Evolutionary conservation across 2,113 vertebrate genomes (phyloP).

Genomic region (Charina bottae): DNA sequence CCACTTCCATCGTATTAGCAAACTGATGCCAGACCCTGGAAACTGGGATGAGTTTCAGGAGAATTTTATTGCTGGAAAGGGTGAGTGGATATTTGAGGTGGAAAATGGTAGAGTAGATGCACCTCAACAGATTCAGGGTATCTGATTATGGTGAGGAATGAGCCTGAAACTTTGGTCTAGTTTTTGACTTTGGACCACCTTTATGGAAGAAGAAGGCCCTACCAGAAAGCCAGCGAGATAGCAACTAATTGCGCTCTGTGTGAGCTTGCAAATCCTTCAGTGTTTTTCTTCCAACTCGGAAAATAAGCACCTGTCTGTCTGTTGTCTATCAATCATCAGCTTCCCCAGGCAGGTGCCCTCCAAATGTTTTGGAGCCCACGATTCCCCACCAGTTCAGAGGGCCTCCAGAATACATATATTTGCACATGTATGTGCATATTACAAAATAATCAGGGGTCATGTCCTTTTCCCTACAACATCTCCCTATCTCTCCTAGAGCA

Average conservation of each 20-base stretch:
- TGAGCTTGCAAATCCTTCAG: not conserved
- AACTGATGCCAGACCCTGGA: constrained; percentile 63
- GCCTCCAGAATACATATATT: not conserved
- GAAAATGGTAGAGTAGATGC: not conserved
- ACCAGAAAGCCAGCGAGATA: not conserved
- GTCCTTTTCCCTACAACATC: not conserved
- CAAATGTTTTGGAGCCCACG: not conserved
- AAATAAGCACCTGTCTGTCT: not conserved
- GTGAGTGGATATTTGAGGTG: constrained; percentile 28
- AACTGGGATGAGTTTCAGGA: constrained; percentile 70
- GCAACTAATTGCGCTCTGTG: not conserved
- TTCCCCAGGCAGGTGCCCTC: not conserved
- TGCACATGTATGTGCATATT: not conserved
- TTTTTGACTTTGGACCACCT: not conserved
- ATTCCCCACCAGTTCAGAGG: not conserved
- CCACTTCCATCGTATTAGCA: constrained; percentile 69
- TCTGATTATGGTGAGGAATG: not conserved
- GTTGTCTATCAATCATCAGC: not conserved
- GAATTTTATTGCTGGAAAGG: constrained; percentile 72
- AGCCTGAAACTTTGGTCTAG: not conserved
- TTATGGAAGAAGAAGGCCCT: not conserved
- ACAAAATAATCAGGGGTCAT: not conserved
- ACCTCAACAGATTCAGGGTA: not conserved
- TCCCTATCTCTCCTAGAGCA: not conserved
- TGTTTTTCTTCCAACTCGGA: not conserved